phyloP scores from a whole-genome alignment of 2,888 invertebrate genomes.

The Crematogaster levior region DNA sequence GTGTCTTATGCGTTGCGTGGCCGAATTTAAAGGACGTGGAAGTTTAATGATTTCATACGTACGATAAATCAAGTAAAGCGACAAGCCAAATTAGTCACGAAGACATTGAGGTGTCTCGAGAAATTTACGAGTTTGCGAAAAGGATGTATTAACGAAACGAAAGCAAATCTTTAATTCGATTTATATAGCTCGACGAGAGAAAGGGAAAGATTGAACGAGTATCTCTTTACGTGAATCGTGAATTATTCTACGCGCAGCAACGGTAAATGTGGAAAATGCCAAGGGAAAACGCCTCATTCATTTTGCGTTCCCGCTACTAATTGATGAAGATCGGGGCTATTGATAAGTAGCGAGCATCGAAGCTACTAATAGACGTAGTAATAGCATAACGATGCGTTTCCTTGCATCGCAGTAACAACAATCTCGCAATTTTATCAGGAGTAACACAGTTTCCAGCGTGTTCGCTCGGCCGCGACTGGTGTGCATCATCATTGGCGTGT shows the following conservation, averaged over 20 bases:
- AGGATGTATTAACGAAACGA: too few relatives aligned
- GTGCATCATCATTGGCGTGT: constrained; percentile 40
- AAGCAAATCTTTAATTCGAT: background rate
- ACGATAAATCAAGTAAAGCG: background rate
- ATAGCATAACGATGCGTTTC: background rate
- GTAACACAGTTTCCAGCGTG: constrained; percentile 13
- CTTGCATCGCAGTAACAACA: background rate
- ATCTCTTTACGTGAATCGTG: background rate
- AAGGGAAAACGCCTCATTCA: constrained; percentile 25
- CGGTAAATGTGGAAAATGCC: background rate
- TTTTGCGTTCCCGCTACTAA: background rate
- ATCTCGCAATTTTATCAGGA: constrained; percentile 39
- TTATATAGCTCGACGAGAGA: background rate
- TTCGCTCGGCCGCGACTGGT: constrained; percentile 26
- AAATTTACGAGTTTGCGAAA: too few relatives aligned
- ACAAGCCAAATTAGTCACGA: background rate
- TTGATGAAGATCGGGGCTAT: constrained; percentile 24
- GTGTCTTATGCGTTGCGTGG: constrained; percentile 9
- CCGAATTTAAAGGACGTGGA: constrained; percentile 19
- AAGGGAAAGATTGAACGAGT: background rate
- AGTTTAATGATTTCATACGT: background rate
- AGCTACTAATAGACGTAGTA: background rate
- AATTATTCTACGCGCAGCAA: background rate
- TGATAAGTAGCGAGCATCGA: constrained; percentile 17
- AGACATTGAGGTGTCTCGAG: too few relatives aligned